phyloP scores from a whole-genome alignment of 2,113 vertebrate genomes.

The Gambusia affinis region DNA sequence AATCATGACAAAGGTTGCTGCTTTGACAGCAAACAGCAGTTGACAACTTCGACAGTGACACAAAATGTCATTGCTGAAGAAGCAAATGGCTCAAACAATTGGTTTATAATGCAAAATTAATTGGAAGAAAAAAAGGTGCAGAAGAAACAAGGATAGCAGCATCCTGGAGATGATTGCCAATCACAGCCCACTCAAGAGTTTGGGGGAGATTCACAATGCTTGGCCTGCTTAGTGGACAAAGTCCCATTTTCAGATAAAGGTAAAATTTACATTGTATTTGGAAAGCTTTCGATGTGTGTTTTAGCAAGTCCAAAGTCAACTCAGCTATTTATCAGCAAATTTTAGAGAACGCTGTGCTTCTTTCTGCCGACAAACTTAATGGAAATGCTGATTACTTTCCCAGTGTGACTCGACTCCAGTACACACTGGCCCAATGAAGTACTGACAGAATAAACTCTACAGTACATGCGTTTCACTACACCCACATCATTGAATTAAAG shows the following conservation, averaged over 20 bases:
- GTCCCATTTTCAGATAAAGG: not conserved
- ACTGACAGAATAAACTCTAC: not conserved
- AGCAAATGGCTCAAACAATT: not conserved
- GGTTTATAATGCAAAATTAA: not conserved
- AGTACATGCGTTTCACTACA: not conserved
- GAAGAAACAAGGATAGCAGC: not conserved
- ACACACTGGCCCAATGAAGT: not conserved
- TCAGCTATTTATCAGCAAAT: not conserved
- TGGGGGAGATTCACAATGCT: not conserved
- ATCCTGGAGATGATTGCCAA: too few species aligned
- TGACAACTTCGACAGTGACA: not conserved
- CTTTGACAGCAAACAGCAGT: not conserved
- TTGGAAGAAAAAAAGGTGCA: too few species aligned
- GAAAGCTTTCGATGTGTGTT: not conserved
- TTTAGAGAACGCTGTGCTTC: not conserved
- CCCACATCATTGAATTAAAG: not conserved
- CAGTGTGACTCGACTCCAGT: not conserved
- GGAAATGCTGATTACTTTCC: not conserved
- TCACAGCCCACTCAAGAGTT: not conserved
- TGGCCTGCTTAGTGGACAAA: not conserved
- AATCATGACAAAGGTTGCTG: too few species aligned
- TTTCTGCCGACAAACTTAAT: too few species aligned
- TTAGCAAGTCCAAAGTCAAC: not conserved
- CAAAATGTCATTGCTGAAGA: not conserved
- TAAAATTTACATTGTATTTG: not conserved